Evolutionary conservation across 2,113 vertebrate genomes (phyloP).

Genomic region (Upupa epops): DNA sequence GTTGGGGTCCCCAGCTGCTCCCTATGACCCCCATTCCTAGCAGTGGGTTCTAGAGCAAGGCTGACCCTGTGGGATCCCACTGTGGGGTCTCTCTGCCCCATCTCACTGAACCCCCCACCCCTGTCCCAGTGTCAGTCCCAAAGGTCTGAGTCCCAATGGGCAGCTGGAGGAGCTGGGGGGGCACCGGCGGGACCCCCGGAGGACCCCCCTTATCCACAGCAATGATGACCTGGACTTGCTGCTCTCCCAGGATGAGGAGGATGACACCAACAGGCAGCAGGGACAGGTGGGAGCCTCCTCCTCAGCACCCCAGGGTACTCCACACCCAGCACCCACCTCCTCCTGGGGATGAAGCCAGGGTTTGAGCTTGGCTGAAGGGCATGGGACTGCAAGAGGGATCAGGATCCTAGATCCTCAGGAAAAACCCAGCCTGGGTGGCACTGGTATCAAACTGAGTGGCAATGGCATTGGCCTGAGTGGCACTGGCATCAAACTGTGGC

Average conservation of each 20-base stretch:
- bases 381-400: fast-evolving
- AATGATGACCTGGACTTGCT: conserved; percentile 64
- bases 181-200: neutral
- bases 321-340: neutral
- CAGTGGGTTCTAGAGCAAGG: neutral
- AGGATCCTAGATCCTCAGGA: fast-evolving
- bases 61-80: fast-evolving
- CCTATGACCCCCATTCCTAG: no score
- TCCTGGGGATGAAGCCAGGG: fast-evolving
- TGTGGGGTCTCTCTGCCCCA: neutral
- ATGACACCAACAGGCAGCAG: neutral
- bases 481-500: no score
- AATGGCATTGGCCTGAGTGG: no score
- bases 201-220: conserved; percentile 57
- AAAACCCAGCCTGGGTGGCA: neutral
- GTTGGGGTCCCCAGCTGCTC: neutral
- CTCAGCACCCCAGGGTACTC: neutral
- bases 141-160: neutral
- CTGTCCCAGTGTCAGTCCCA: neutral
- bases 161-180: neutral
- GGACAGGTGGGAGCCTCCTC: neutral
- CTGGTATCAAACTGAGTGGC: fast-evolving
- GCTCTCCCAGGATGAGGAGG: conserved; percentile 42
- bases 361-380: neutral
- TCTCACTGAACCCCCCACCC: no score